These are phyloP conservation scores for Sebastes steindachneri DNA, from an alignment of 2,797 vertebrate genomes.

Conservation along the genomic window DNA sequence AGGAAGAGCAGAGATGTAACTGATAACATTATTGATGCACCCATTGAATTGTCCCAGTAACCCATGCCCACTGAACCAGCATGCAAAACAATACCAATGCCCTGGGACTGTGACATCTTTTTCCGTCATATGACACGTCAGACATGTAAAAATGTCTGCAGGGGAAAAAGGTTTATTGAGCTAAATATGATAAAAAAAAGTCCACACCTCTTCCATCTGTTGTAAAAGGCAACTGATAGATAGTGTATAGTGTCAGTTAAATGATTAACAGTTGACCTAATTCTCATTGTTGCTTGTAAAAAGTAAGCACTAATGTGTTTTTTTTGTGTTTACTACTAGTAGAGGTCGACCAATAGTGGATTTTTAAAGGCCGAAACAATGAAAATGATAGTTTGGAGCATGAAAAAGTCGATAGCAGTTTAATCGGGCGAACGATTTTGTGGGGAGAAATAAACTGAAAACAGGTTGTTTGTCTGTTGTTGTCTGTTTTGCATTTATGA, in stretches of 20 bases:
- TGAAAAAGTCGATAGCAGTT: no score
- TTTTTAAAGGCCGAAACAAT: no score
- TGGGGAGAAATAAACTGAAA: no score
- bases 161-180: not conserved
- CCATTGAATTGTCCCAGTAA: not conserved
- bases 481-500: no score
- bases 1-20: not conserved
- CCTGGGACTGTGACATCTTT: not conserved
- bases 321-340: no score
- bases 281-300: not conserved
- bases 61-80: not conserved
- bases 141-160: not conserved
- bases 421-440: no score
- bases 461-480: no score
- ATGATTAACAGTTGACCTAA: not conserved
- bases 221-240: not conserved
- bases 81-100: not conserved
- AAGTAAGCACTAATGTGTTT: not conserved
- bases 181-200: not conserved
- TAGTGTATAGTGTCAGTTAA: not conserved
- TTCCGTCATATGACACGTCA: not conserved
- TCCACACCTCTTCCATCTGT: not conserved
- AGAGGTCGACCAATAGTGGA: no score
- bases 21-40: not conserved
- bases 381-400: no score